A percentile compares a stretch with the other conserved stretches of the same genome.
These are phyloP conservation scores for Aphidius colemani DNA, from an alignment of 2,888 invertebrate species.

Conservation along the genomic window DNA sequence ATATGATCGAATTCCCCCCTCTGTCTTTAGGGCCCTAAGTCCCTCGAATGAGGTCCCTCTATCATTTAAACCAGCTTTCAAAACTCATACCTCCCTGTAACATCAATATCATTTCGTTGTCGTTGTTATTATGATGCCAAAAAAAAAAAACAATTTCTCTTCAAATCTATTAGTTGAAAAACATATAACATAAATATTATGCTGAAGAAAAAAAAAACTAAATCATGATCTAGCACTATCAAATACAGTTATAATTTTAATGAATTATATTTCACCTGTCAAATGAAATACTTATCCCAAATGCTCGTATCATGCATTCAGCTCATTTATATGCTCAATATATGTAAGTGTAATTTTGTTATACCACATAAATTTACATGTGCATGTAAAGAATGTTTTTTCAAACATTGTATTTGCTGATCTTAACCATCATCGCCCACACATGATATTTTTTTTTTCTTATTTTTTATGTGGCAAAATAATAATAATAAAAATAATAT, in stretches of 20 bases:
- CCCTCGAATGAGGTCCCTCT: slow-evolving; percentile 2
- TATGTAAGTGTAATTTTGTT: too few species aligned
- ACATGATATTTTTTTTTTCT: slow-evolving; percentile 1
- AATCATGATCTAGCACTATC: too few species aligned
- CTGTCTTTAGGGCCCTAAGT: not conserved
- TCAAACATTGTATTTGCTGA: slow-evolving; percentile 26
- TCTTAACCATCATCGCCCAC: slow-evolving; percentile 27
- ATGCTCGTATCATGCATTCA: too few species aligned
- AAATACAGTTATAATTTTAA: too few species aligned
- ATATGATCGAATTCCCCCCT: slow-evolving; percentile 27
- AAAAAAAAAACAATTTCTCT: slow-evolving; percentile 8
- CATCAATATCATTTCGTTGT: not conserved
- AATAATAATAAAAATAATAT: not conserved
- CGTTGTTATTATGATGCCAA: not conserved
- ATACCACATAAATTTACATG: slow-evolving; percentile 43
- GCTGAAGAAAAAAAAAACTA: not conserved
- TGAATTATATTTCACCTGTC: too few species aligned
- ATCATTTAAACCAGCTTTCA: not conserved
- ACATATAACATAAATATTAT: slow-evolving; percentile 1
- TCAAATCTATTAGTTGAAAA: not conserved
- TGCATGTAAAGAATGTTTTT: slow-evolving; percentile 46
- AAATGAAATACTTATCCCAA: too few species aligned
- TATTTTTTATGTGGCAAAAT: not conserved
- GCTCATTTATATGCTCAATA: too few species aligned
- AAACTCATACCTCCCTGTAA: slow-evolving; percentile 14